Conservation (phyloP, 37 sponge, comb jelly and placozoan genomes). For the Axinella damicornis region DNA sequence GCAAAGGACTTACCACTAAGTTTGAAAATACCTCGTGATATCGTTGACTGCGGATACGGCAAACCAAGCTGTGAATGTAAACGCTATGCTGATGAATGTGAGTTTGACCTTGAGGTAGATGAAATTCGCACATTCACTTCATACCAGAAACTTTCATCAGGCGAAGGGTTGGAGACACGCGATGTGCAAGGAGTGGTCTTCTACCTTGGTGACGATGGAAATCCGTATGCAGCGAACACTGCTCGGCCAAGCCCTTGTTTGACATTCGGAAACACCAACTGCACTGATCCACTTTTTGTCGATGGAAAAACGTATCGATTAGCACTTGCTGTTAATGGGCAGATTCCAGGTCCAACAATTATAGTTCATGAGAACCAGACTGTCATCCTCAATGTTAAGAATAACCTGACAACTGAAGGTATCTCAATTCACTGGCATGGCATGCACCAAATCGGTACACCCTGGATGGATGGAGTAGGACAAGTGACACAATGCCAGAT, state of each 20-base stretch:
- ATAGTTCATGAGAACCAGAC: slow-evolving; percentile 32
- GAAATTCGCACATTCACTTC: slow-evolving; percentile 39
- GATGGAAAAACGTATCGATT: slow-evolving; percentile 36
- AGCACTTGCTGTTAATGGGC: slow-evolving; percentile 35
- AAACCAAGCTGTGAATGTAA: slow-evolving; percentile 23
- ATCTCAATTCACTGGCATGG: slow-evolving; percentile 88
- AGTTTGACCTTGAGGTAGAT: slow-evolving; percentile 35
- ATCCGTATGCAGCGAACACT: background rate
- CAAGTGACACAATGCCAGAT: slow-evolving; percentile 73
- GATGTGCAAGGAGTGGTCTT: background rate
- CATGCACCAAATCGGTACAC: slow-evolving; percentile 56
- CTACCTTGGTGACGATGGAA: background rate
- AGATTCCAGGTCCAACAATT: slow-evolving; percentile 52
- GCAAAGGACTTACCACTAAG: too few species aligned
- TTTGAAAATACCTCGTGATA: too few species aligned
- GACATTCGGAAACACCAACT: too few species aligned
- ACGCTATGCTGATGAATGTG: background rate
- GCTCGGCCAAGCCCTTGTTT: too few species aligned
- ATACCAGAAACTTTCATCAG: background rate
- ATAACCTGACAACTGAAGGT: slow-evolving; percentile 51
- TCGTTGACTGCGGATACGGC: slow-evolving; percentile 21
- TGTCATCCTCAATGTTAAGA: slow-evolving; percentile 32
- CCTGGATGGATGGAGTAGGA: slow-evolving; percentile 82
- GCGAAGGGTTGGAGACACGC: background rate
- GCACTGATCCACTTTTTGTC: slow-evolving; percentile 18